Evolutionary conservation across 2,888 invertebrate species (phyloP), one percentile per base, ranked within the genome.

Genomic region (Uloborus plumipes): DNA sequence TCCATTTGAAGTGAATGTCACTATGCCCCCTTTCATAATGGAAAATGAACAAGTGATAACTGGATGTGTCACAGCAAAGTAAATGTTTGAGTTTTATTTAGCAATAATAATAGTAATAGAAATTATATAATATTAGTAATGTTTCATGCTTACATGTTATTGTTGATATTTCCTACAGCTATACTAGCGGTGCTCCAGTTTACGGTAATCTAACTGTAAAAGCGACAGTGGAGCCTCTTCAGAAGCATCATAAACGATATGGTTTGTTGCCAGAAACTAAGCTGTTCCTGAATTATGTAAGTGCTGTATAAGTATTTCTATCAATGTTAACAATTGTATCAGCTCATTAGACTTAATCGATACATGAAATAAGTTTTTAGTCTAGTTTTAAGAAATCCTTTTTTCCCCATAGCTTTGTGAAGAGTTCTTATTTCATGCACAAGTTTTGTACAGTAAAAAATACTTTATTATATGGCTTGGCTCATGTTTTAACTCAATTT

Each of bases 11-110:
- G 95, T 97, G 0, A 98, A 98, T 89, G 96, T 98, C 0, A 97
- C 97, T 0, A 96, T 97, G 94, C 95, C 97, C 0, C 94, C 96
- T 0, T 97, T 96, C 89, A 94, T 98, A 90, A 94, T 97, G 89
- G 94, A 94, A 87, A 94, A 94, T 39, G 96, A 96, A 87, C 92
- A 91, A 14, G 95, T 91, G 87, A 93, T 98, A 87, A 92, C 93
- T 87, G 98, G 98, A 0, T 92, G 93, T 0, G 92, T 98, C 1
- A 94, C 95, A 92, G 97, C 98, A 0, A 98, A 98, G 92, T 90
- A 87, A 85, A 85, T 81, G 4, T 58, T 18, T 31, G 16, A 13
- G 20, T 9, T 50, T 31, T 26, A 13, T 61, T 9, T 15, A 55
- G 18, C 16, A 55, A 18, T 55, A 18, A 55, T n/a, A 4, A 55